Evolutionary conservation across 2,888 invertebrate genomes (phyloP), one percentile per base, ranked within the genome.

Genomic region (Onthophagus sagittarius): DNA sequence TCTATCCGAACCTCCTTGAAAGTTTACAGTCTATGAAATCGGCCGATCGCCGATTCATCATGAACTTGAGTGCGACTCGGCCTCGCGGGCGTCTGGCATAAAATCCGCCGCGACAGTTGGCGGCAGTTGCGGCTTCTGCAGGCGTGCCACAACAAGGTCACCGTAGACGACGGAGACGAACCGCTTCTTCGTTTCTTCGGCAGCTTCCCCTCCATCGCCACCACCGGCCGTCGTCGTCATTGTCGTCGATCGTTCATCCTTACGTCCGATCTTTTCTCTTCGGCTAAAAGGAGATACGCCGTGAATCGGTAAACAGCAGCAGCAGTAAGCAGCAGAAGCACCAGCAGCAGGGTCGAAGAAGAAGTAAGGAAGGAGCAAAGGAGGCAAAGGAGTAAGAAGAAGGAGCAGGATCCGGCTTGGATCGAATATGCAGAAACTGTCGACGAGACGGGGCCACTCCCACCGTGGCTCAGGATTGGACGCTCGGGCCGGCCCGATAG

Each of bases 371-470:
- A 81, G 80, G 78, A 80, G 79, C 72, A 62, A 63, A 39, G 72
- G 62, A n/a, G n/a, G 79, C 72, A 62, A 63, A 71, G 31, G 33
- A 69, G 77, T 71, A 63, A 15, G 63, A 14, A 15, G 63, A 14
- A 63, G 63, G 63, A 63, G 63, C 63, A 63, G 63, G 15, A 64
- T 72, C 70, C 79, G 81, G 83, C 82, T 82, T 82, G 82, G 77
- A 81, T 81, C 78, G 82, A 83, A 83, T 84, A 84, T 84, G 83
- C 84, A 83, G 81, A 84, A 83, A 83, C 84, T 82, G 39, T 53
- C 39, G 39, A 82, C 83, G 82, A 82, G 82, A 82, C 79, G 76
- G 80, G 79, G 81, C 84, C 83, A 82, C 85, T 82, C 84, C 84
- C 81, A 79, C 78, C 79, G 76, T 79, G 78, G 77, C 76, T 77